Conservation (phyloP, 2,888 invertebrate species). For the Cenopis cana region DNA sequence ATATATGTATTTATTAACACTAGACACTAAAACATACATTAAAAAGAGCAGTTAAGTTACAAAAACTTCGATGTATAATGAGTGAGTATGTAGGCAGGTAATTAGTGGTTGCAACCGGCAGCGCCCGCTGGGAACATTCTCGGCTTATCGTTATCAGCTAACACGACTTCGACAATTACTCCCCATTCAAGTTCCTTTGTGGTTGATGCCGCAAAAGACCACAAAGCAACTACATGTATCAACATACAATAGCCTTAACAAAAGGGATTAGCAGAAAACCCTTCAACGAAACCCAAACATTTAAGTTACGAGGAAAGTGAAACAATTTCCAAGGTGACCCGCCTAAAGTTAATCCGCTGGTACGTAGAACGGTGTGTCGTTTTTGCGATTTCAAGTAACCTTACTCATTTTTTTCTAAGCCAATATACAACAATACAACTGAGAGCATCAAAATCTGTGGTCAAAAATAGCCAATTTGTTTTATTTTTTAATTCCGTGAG, state of each 20-base stretch:
- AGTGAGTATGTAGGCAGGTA: slow-evolving; percentile 24
- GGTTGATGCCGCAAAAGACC: slow-evolving; percentile 36
- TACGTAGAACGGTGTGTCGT: slow-evolving; percentile 6
- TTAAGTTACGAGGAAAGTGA: slow-evolving; percentile 36
- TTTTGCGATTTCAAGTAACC: neutral
- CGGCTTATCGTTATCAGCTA: slow-evolving; percentile 40
- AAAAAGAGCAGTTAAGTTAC: neutral
- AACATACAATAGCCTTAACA: slow-evolving; percentile 27
- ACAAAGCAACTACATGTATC: slow-evolving; percentile 32
- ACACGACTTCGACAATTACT: slow-evolving; percentile 42
- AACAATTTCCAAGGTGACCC: neutral
- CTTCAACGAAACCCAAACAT: slow-evolving; percentile 35
- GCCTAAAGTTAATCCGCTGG: slow-evolving; percentile 25
- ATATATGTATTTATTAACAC: neutral
- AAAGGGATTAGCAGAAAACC: slow-evolving; percentile 39
- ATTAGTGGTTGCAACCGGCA: slow-evolving; percentile 38
- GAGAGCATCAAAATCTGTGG: too few species aligned
- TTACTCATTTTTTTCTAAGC: too few species aligned
- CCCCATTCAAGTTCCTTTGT: slow-evolving; percentile 41
- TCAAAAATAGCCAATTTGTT: too few species aligned
- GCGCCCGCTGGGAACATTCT: slow-evolving; percentile 37
- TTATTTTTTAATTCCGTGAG: too few species aligned
- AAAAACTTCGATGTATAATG: slow-evolving; percentile 21
- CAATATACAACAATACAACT: too few species aligned
- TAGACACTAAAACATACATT: neutral